Base-by-base conservation (phyloP, 2,888 invertebrate genomes). In the Epirrita christyi region DNA sequence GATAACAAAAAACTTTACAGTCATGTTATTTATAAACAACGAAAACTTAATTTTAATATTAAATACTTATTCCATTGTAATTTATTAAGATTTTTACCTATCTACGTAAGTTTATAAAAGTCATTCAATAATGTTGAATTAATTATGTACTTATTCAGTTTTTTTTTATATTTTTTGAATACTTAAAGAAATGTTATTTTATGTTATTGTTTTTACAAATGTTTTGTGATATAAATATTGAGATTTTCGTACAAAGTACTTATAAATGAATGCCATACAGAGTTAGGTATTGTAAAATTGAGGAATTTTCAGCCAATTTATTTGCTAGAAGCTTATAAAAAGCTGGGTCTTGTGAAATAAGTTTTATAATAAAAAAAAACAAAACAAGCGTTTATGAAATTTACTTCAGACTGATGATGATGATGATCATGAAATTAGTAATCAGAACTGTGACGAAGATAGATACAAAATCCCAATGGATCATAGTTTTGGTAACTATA, bases 161-260 rank as follows among this genome's bases (percentile, higher is more conserved):
- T 59, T 56, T 49, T 50, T 52, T 54, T 55, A 37, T 36, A 34
- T 34, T 59, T 57, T 61, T 49, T 51, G 34, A 50, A 45, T 28
- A 29, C 14, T 38, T 15, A 47, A 38, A n/a, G n/a, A n/a, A n/a
- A 29, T 47, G 0, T 32, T 32, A 47, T 46, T 34, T 44, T 45
- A 57, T 42, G 54, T 32, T 66, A 38, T 8, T 21, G 7, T 38
- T 13, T 64, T 57, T 56, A 64, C 64, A 67, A 67, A 68, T 54
- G 70, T 65, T 58, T 53, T 66, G 64, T 80, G 78, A 78, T 80
- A 77, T 44, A 37, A 53, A 54, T 50, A 66, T 60, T 68, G 72
- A 75, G 72, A 72, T 75, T 77, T 45, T 72, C 86, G 85, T 86
- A 85, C 86, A 85, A 86, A 85, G 81, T 85, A 84, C 83, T 81